These are phyloP conservation scores for Leptatherina wallacei DNA, from an alignment of 2,797 vertebrate genomes.

Conservation along the genomic window DNA sequence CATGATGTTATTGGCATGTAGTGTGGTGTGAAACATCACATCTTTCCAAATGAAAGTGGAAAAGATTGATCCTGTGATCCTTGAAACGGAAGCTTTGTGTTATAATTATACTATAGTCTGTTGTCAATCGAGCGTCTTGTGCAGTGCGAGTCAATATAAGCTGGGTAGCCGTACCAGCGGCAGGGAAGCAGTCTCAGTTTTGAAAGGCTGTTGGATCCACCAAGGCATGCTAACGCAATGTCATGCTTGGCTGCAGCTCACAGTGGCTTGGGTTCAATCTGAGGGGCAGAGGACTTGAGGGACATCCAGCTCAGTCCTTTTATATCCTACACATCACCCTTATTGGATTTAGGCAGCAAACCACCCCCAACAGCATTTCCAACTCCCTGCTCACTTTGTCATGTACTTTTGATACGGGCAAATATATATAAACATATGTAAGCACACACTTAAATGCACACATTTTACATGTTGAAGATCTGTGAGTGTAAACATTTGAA, in stretches of 20 bases:
- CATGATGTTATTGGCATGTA: background rate
- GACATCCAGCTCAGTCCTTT: slow-evolving; percentile 58
- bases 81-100: slow-evolving; percentile 12
- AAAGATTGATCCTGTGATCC: slow-evolving; percentile 5
- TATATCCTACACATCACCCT: slow-evolving; percentile 29
- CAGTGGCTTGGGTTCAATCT: slow-evolving; percentile 71
- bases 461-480: slow-evolving; percentile 12
- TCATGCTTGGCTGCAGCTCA: slow-evolving; percentile 75
- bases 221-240: slow-evolving; percentile 79
- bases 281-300: slow-evolving; percentile 68
- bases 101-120: slow-evolving; percentile 23
- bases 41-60: background rate
- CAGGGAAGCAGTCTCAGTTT: slow-evolving; percentile 67
- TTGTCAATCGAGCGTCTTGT: slow-evolving; percentile 14
- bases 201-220: slow-evolving; percentile 74
- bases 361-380: slow-evolving; percentile 8
- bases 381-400: slow-evolving; percentile 14
- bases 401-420: slow-evolving; percentile 26
- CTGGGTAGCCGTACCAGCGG: slow-evolving; percentile 44
- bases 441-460: slow-evolving; percentile 2
- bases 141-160: slow-evolving; percentile 24
- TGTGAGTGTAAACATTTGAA: background rate
- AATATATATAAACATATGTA: background rate
- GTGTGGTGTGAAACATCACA: slow-evolving; percentile 3
- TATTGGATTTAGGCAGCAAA: slow-evolving; percentile 47